phyloP scores from a whole-genome alignment of 2,797 vertebrate species.

The Prunella strophiata region DNA sequence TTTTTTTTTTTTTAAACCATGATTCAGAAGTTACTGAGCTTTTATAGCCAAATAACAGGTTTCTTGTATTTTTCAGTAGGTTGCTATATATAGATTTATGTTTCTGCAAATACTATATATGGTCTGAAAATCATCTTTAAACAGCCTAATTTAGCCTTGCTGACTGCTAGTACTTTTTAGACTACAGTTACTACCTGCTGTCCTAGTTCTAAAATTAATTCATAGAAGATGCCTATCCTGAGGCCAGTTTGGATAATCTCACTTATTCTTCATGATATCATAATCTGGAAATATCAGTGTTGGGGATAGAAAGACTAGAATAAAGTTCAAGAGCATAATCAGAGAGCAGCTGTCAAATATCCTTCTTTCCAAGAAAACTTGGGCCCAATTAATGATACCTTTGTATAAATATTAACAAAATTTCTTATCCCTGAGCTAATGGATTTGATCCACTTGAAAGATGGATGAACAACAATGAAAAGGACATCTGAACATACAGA shows the following conservation, averaged over 20 bases:
- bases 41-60: background rate
- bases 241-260: background rate
- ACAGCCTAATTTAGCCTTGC: background rate
- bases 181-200: background rate
- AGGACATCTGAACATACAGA: background rate
- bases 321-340: background rate
- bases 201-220: background rate
- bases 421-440: background rate
- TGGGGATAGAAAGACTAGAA: background rate
- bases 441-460: background rate
- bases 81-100: background rate
- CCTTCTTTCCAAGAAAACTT: background rate
- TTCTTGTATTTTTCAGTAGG: background rate
- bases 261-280: background rate
- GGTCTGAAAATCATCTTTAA: background rate
- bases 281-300: background rate
- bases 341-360: background rate
- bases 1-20: background rate
- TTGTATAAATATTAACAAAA: constrained; percentile 14
- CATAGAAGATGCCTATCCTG: background rate
- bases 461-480: background rate
- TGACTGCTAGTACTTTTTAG: background rate
- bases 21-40: background rate
- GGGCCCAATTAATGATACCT: background rate
- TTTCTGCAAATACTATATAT: background rate